Conservation (phyloP, 2,888 invertebrate genomes). For the Hymenopus coronatus region DNA sequence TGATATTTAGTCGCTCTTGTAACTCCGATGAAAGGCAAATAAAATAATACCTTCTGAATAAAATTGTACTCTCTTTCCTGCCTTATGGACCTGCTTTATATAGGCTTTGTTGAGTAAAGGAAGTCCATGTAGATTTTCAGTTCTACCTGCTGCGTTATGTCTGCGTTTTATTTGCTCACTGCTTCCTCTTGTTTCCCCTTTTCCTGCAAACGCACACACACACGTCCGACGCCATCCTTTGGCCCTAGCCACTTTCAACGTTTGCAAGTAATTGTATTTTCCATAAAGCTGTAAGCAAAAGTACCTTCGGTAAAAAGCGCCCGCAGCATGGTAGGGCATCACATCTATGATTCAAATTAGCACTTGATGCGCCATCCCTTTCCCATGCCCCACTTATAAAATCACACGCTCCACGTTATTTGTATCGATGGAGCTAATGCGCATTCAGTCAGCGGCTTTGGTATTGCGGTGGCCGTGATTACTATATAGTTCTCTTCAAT, state of each 20-base stretch:
- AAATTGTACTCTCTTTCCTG: no score
- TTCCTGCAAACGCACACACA: background rate
- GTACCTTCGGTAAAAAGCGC: background rate
- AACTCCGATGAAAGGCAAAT: no score
- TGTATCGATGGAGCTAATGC: background rate
- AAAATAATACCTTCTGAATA: no score
- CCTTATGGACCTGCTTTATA: background rate
- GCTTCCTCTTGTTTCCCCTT: background rate
- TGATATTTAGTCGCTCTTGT: no score
- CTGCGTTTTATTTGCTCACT: background rate
- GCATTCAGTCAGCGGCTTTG: background rate
- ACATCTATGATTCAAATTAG: constrained; percentile 1
- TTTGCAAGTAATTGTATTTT: constrained; percentile 19
- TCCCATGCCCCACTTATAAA: background rate
- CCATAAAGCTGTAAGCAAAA: constrained; percentile 14
- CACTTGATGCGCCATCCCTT: background rate
- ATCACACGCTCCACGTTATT: background rate
- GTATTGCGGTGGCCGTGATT: background rate
- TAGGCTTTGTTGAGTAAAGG: background rate
- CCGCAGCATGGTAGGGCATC: background rate
- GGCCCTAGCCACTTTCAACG: background rate
- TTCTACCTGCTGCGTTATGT: background rate
- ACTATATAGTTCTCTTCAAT: background rate
- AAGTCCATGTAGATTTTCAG: background rate
- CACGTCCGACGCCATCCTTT: background rate